A percentile compares a stretch with the other conserved stretches of the same genome.
Conservation (phyloP, 1,140 invertebrate species). For the Pectinophora gossypiella region DNA sequence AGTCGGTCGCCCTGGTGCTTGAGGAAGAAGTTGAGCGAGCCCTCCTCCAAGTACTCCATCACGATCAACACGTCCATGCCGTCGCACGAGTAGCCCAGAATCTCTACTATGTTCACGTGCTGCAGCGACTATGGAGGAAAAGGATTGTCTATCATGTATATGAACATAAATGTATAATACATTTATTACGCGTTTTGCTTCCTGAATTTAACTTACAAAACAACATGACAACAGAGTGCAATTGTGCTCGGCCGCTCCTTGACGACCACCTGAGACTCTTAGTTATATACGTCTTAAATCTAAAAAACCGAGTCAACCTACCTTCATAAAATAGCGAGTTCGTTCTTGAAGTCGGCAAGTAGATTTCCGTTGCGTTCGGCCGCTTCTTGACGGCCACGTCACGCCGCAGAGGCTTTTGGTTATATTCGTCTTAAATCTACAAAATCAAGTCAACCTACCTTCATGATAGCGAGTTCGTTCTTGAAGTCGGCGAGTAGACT, state of each 20-base stretch:
- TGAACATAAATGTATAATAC: too few relatives aligned
- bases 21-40: constrained; percentile 87
- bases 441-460: constrained; percentile 36
- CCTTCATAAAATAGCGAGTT: constrained; percentile 68
- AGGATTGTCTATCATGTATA: too few relatives aligned
- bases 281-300: too few relatives aligned
- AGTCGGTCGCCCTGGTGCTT: constrained; percentile 81
- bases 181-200: too few relatives aligned
- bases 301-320: too few relatives aligned
- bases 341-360: constrained; percentile 62
- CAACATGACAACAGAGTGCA: too few relatives aligned
- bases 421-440: too few relatives aligned
- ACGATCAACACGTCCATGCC: constrained; percentile 84
- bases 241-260: too few relatives aligned
- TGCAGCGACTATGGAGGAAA: constrained; percentile 78
- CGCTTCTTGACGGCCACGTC: constrained; percentile 61
- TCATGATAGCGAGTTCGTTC: constrained; percentile 67
- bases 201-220: too few relatives aligned
- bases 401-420: constrained; percentile 54
- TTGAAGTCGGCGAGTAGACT: constrained; percentile 58
- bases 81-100: constrained; percentile 86
- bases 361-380: constrained; percentile 46
- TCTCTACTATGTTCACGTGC: constrained; percentile 92
- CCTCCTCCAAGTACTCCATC: constrained; percentile 91
- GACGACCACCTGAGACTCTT: too few relatives aligned